Evolutionary conservation across 1,140 invertebrate species (phyloP), one percentile per base, ranked within the genome.

Genomic region (Marisa cornuarietis): DNA sequence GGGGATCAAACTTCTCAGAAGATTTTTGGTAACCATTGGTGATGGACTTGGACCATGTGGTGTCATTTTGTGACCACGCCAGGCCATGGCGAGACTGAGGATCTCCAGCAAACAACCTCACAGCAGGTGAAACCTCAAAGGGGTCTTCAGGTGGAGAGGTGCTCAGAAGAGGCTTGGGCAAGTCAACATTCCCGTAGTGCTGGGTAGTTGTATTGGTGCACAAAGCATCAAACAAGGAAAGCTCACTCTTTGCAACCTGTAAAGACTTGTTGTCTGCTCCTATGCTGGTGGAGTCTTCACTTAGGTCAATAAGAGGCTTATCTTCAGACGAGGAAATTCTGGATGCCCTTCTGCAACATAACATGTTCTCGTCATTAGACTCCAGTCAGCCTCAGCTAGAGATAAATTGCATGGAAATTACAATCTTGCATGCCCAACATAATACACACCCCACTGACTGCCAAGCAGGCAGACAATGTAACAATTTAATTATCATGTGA

Each of bases 241-340:
- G 69, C 9, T 85, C 83, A 71, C 68, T 85, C 20, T 83, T 66
- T 31, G 83, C 62, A 1, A 83, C 68, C 78, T 83, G 42, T 65
- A 62, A 26, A 24, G 66, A n/a, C 49, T 51, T 76, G 66, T 77
- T 79, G 49, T 68, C 51, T 49, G 73, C 66, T 26, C 81, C 79
- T 58, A 78, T 51, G 20, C 49, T 63, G 69, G 80, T 78, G 11
- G 74, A 31, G 71, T 89, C 88, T 72, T 90, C 89, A 82, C 85
- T 88, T 18, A 91, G 83, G 81, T 91, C 91, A 75, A 91, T 91
- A 8, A 91, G 77, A n/a, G 89, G 85, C 69, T 84, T 87, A 71
- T 91, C 81, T 22, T 72, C 49, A 0, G 71, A 18, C 54, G 58
- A 51, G 24, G 76, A 52, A 42, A 54, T 42, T 26, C 63, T 20